Percentiles rank a stretch among this genome's conserved stretches.
Evolutionary conservation across 1,140 invertebrate species (phyloP).

Genomic region (Apis florea): DNA sequence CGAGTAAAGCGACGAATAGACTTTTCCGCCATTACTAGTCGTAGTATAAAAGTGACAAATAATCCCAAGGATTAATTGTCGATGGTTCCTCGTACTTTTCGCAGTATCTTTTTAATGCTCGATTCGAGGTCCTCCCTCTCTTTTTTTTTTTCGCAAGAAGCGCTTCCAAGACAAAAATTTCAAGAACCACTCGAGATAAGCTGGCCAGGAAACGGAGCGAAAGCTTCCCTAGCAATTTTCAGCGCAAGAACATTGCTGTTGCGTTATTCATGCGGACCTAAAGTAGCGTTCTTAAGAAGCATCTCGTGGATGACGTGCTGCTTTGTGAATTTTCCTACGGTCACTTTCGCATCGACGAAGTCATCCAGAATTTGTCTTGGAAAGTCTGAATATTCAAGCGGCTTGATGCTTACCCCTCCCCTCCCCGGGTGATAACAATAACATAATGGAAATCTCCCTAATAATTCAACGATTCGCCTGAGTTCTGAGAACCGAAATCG

Average conservation of each 20-base stretch:
- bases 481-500: not conserved
- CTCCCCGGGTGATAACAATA: not conserved
- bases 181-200: constrained; percentile 6
- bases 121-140: no score
- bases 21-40: no score
- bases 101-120: no score
- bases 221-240: constrained; percentile 3
- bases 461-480: not conserved
- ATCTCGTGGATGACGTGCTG: not conserved
- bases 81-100: no score
- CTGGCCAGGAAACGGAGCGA: constrained; percentile 1
- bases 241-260: not conserved
- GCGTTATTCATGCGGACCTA: constrained; percentile 9
- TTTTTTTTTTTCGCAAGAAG: not conserved
- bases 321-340: constrained; percentile 8
- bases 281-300: constrained; percentile 8
- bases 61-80: no score
- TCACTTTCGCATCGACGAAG: constrained; percentile 4
- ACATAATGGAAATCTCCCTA: not conserved
- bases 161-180: constrained; percentile 1
- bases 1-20: no score
- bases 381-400: not conserved
- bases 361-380: not conserved
- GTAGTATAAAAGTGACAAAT: no score
- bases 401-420: no score